Evolutionary conservation across 2,113 vertebrate genomes (phyloP), one percentile per base, ranked within the genome.

Genomic region (Paraplagusia blochii): DNA sequence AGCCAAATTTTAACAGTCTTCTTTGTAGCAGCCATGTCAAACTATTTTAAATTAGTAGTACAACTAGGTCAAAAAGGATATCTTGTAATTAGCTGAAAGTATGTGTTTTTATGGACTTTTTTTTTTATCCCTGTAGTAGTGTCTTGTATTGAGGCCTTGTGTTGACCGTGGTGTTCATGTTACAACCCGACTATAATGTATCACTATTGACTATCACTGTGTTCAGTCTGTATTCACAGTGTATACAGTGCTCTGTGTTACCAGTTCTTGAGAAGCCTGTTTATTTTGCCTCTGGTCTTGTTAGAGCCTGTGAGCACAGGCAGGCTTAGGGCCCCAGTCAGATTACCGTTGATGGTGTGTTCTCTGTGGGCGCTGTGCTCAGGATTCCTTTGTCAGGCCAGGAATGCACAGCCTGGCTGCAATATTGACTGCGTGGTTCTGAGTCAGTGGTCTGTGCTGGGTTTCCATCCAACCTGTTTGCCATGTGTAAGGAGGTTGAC

Each of bases 331-430:
- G 35, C 62, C 73, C 36, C 14, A 1, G 34, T 36, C 51, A 9
- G 69, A 59, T 66, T 53, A n/a, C 72, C 14, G 43, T 66, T 62
- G 74, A 62, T 13, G 0, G 42, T 43, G 42, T 43, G 48, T 62
- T 74, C 44, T 53, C 71, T 68, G 80, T 81, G 77, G 60, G 70
- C 67, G 76, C 69, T 79, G 72, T 60, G 77, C 70, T 65, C 68
- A 68, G 81, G 74, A 81, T 85, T 86, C 77, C 71, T 83, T 84
- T 88, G 85, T 85, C 35, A 63, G 68, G 53, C 46, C 74, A 79
- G 86, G 85, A 87, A 89, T 86, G 82, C 82, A 79, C 84, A 66
- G 79, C 69, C 66, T 67, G 67, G 19, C 80, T 88, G 85, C 76
- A 82, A 87, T 84, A 89, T 79, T 67, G 76, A 76, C 81, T 9